Percentiles rank a stretch among this genome's conserved stretches.
These are phyloP conservation scores for Engraulis encrasicolus DNA, from an alignment of 2,113 vertebrate genomes.

Conservation along the genomic window DNA sequence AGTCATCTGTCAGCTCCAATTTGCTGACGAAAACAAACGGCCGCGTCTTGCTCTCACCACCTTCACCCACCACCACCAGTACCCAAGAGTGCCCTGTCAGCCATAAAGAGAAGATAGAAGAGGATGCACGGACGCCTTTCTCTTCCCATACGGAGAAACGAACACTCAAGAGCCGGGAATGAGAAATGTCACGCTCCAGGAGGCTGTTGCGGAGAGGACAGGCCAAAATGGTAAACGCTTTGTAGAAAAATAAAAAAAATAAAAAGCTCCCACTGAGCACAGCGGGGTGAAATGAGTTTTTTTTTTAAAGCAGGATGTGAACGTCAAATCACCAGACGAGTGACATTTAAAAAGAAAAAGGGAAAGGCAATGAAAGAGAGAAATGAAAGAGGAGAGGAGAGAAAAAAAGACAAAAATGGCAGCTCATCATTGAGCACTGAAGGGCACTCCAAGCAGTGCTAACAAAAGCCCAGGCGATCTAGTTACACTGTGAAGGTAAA, in stretches of 20 bases:
- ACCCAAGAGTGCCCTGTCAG: background rate
- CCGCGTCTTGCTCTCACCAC: background rate
- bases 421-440: background rate
- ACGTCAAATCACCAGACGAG: background rate
- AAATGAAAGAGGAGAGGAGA: too few relatives aligned
- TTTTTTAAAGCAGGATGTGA: background rate
- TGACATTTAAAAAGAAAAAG: background rate
- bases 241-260: too few relatives aligned
- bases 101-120: too few relatives aligned
- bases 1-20: slow-evolving; percentile 7
- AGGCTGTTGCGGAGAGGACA: background rate
- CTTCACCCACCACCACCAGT: too few relatives aligned
- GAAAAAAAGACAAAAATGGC: background rate
- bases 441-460: background rate
- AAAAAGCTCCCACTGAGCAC: background rate
- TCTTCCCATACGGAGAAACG: too few relatives aligned
- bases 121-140: background rate
- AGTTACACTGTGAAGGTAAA: background rate
- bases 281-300: background rate
- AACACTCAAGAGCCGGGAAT: background rate
- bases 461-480: background rate
- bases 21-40: background rate
- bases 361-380: too few relatives aligned
- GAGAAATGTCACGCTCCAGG: background rate
- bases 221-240: background rate